Percentiles rank a stretch among this genome's conserved stretches.
Evolutionary conservation across 64 coral and sea anemone species (phyloP).

Genomic region (Exaiptasia diaphana): DNA sequence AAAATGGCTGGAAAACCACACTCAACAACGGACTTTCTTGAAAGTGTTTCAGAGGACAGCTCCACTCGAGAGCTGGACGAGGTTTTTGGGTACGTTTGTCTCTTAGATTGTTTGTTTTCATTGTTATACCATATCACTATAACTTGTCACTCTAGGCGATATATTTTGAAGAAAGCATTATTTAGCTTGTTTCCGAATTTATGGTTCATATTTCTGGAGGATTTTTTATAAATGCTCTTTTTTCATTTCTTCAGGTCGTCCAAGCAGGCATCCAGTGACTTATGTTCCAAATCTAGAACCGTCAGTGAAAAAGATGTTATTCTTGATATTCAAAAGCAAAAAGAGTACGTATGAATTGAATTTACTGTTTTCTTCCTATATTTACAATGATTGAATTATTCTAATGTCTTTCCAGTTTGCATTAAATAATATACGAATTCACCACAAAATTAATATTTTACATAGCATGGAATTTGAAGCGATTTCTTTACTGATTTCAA

Average conservation of each 20-base stretch:
- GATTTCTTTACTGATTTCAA: too few relatives aligned
- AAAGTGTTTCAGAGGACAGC: not conserved
- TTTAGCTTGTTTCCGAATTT: too few relatives aligned
- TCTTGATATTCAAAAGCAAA: not conserved
- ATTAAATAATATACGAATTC: too few relatives aligned
- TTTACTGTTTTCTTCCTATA: not conserved
- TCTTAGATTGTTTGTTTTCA: not conserved
- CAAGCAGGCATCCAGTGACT: not conserved
- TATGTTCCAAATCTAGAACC: not conserved
- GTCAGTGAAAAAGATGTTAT: constrained; percentile 5
- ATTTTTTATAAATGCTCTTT: not conserved
- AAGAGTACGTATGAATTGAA: not conserved
- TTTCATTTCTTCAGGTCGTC: not conserved
- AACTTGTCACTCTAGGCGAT: not conserved
- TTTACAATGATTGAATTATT: not conserved
- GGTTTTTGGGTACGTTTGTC: not conserved
- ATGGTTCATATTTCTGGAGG: too few relatives aligned
- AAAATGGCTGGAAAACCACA: constrained; percentile 5
- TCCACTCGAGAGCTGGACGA: not conserved
- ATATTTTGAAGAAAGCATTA: not conserved
- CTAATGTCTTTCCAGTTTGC: too few relatives aligned
- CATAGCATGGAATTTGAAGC: too few relatives aligned
- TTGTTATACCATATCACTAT: not conserved
- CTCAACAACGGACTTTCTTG: constrained; percentile 1
- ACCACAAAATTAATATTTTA: too few relatives aligned